A percentile compares a stretch with the other conserved stretches of the same genome.
These are phyloP conservation scores for Galago senegalensis DNA, from an alignment of 2,797 vertebrate species.

Conservation along the genomic window DNA sequence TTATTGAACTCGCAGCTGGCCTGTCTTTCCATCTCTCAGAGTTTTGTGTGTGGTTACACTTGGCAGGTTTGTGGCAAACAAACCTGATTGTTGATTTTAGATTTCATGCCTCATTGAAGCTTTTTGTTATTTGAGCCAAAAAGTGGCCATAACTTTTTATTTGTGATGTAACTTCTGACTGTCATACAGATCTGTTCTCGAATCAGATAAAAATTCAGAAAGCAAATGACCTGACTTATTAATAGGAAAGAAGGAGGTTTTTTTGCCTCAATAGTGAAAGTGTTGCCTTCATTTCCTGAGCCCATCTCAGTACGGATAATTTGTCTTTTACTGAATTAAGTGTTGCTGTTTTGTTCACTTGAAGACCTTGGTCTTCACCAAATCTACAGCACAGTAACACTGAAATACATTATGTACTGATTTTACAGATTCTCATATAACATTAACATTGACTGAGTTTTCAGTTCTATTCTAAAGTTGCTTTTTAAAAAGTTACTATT, in stretches of 20 bases:
- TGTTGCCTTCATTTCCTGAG: not conserved
- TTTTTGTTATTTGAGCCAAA: slow-evolving; percentile 55
- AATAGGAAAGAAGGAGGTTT: not conserved
- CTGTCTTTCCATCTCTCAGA: not conserved
- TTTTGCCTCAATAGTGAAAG: not conserved
- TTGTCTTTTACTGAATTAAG: not conserved
- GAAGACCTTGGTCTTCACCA: slow-evolving; percentile 17
- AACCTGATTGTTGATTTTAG: slow-evolving; percentile 62
- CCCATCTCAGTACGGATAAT: not conserved
- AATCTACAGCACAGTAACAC: not conserved
- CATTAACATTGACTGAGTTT: not conserved
- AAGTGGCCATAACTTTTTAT: slow-evolving; percentile 44
- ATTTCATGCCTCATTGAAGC: slow-evolving; percentile 66
- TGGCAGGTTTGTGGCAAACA: slow-evolving; percentile 22
- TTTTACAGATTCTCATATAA: not conserved
- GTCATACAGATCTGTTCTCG: not conserved
- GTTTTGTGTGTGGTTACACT: slow-evolving; percentile 55
- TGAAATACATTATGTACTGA: not conserved
- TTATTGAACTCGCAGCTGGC: not conserved
- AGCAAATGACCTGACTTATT: not conserved
- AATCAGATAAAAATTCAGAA: not conserved
- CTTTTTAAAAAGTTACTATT: not conserved
- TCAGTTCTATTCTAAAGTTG: slow-evolving; percentile 55
- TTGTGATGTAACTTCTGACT: slow-evolving; percentile 13
- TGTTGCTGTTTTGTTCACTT: slow-evolving; percentile 55